These are phyloP conservation scores for Platyscapa corneri DNA, from an alignment of 1,140 invertebrate genomes.

Conservation along the genomic window DNA sequence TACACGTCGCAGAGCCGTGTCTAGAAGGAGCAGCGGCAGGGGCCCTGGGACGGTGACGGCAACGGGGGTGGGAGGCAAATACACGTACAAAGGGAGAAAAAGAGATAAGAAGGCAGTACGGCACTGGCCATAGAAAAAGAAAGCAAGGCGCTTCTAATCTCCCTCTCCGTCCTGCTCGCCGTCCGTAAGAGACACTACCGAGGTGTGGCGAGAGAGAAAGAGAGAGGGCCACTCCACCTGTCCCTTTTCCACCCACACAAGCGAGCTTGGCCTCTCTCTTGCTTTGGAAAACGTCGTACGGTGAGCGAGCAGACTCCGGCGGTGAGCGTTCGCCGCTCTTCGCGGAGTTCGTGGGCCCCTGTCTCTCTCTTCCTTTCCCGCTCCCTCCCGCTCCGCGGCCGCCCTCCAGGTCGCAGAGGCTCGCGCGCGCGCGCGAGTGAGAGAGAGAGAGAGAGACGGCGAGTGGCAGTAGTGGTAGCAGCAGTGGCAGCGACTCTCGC, in stretches of 20 bases:
- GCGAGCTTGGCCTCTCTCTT: background rate
- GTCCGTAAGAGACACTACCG: background rate
- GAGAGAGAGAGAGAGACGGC: background rate
- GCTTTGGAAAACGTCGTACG: conserved; percentile 1
- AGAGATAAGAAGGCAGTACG: conserved; percentile 13
- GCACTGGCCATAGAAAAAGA: conserved; percentile 31
- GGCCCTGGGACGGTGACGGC: background rate
- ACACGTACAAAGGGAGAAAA: background rate
- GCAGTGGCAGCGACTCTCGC: background rate
- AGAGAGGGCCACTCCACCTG: background rate
- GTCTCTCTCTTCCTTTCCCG: background rate
- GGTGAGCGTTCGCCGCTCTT: conserved; percentile 28
- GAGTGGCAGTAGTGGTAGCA: background rate
- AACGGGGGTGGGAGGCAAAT: background rate
- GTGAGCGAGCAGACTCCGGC: conserved; percentile 5
- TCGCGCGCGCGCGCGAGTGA: background rate
- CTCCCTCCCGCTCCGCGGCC: background rate
- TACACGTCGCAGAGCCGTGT: background rate
- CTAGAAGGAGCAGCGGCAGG: background rate
- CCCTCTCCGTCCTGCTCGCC: background rate
- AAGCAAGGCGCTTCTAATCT: conserved; percentile 41
- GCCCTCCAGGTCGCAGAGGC: background rate
- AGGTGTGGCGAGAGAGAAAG: conserved; percentile 12
- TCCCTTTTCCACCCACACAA: conserved; percentile 27
- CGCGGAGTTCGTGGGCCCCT: conserved; percentile 25